phyloP scores from a whole-genome alignment of 1,140 invertebrate genomes.

The Coboldia fuscipes region DNA sequence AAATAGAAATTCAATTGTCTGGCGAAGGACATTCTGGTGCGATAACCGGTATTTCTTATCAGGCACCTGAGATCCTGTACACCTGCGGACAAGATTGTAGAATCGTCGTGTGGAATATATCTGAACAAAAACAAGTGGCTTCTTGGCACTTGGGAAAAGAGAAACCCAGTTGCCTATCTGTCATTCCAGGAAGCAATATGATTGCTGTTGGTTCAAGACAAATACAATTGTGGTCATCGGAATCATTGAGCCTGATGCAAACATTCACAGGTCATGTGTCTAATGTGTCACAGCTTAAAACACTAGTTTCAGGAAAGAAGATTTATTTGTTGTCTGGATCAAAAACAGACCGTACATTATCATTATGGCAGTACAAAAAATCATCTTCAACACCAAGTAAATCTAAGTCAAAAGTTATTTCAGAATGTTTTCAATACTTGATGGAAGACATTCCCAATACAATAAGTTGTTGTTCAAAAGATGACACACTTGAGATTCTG shows the following conservation, averaged over 20 bases:
- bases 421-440: too few relatives aligned
- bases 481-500: constrained; percentile 27
- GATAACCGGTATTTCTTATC: constrained; percentile 29
- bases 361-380: constrained; percentile 17
- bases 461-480: constrained; percentile 23
- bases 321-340: constrained; percentile 36
- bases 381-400: constrained; percentile 27
- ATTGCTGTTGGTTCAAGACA: constrained; percentile 38
- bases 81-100: constrained; percentile 26
- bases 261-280: constrained; percentile 44
- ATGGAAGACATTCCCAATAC: constrained; percentile 40
- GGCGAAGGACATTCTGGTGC: constrained; percentile 26
- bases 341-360: constrained; percentile 19
- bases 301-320: constrained; percentile 19
- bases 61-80: constrained; percentile 22
- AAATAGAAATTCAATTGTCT: constrained; percentile 22
- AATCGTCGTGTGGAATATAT: constrained; percentile 26
- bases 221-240: constrained; percentile 41
- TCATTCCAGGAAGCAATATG: constrained; percentile 33
- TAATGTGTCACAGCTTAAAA: constrained; percentile 31
- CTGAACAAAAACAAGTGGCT: constrained; percentile 23
- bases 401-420: too few relatives aligned
- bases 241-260: constrained; percentile 30
- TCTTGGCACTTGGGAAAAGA: constrained; percentile 41
- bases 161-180: constrained; percentile 38